A percentile compares a stretch with the other conserved stretches of the same genome.
Evolutionary conservation across 2,888 invertebrate species (phyloP).

Genomic region (Empis stercorea): DNA sequence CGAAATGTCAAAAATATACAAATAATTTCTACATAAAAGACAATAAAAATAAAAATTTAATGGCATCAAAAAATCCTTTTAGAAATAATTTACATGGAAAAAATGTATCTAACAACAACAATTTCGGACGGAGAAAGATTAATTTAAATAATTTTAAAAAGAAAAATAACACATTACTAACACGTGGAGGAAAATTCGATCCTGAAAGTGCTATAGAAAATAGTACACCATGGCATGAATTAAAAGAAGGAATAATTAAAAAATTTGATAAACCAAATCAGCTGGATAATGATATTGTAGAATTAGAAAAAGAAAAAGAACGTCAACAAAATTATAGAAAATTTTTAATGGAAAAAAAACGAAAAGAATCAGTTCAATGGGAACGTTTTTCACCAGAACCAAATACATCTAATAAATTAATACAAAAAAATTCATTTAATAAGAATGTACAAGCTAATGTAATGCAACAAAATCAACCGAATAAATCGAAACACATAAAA

Average conservation of each 20-base stretch:
- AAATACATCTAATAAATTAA: too few relatives aligned
- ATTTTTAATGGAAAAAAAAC: not conserved
- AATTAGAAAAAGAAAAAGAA: not conserved
- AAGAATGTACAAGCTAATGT: too few relatives aligned
- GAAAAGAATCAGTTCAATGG: not conserved
- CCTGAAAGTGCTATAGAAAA: not conserved
- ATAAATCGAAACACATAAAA: too few relatives aligned
- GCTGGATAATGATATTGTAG: not conserved
- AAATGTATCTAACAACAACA: too few relatives aligned
- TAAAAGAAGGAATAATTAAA: not conserved
- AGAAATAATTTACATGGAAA: too few relatives aligned
- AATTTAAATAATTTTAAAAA: not conserved
- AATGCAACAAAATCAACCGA: not conserved
- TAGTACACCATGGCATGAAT: not conserved
- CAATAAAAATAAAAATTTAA: too few relatives aligned
- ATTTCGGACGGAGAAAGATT: not conserved
- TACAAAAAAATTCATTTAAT: too few relatives aligned
- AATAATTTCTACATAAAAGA: too few relatives aligned
- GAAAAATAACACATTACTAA: not conserved
- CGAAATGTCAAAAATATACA: too few relatives aligned
- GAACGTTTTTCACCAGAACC: not conserved
- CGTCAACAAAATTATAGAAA: not conserved
- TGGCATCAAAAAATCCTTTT: too few relatives aligned
- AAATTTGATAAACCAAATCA: not conserved
- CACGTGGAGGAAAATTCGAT: not conserved